phyloP scores from a whole-genome alignment of 92 coral and sea anemone genomes.

The Zoanthus gigantus region DNA sequence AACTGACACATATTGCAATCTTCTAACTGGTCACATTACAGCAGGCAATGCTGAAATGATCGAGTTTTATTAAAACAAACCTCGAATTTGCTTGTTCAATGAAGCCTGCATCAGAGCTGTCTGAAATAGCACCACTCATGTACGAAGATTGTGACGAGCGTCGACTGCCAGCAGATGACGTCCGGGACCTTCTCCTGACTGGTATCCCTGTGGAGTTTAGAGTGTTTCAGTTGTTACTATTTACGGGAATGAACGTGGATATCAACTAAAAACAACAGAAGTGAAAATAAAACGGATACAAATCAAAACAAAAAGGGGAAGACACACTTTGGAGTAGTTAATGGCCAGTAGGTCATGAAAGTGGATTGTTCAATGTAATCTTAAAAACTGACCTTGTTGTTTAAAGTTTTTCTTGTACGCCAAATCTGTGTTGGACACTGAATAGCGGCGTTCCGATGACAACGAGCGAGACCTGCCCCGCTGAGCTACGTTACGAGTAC shows the following conservation, averaged over 20 bases:
- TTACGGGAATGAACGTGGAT: background rate
- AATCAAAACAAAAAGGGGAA: no score
- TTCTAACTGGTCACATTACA: background rate
- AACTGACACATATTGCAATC: background rate
- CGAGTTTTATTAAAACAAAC: background rate
- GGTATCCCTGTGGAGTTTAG: slow-evolving; percentile 3
- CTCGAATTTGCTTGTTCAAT: slow-evolving; percentile 29
- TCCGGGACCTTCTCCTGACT: slow-evolving; percentile 37
- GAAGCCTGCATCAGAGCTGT: slow-evolving; percentile 54
- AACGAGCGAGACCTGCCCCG: slow-evolving; percentile 89
- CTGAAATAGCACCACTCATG: slow-evolving; percentile 72
- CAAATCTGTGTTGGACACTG: slow-evolving; percentile 23
- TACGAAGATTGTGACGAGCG: slow-evolving; percentile 90
- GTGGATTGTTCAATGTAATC: background rate
- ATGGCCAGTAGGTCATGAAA: background rate
- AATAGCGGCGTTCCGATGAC: slow-evolving; percentile 90
- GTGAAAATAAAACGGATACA: background rate
- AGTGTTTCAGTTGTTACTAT: background rate
- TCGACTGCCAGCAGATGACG: slow-evolving; percentile 66
- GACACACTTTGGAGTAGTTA: no score
- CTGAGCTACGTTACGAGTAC: slow-evolving; percentile 76
- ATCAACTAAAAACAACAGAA: background rate
- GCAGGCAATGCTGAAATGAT: background rate
- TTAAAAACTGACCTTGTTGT: slow-evolving; percentile 16
- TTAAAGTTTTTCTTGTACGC: slow-evolving; percentile 17